These are phyloP conservation scores for Leontopithecus rosalia DNA, from an alignment of 2,797 vertebrate genomes.

Conservation along the genomic window DNA sequence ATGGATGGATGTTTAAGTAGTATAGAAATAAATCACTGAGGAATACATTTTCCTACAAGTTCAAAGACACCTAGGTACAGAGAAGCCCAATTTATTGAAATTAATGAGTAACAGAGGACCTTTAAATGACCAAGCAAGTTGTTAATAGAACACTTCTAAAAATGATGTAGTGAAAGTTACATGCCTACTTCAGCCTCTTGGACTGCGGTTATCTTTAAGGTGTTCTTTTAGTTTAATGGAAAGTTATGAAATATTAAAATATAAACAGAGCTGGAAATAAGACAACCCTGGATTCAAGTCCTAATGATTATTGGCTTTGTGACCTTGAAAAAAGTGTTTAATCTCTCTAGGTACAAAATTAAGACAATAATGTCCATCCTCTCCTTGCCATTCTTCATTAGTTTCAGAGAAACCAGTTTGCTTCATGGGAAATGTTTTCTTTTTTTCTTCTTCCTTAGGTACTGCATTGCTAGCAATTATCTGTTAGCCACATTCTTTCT, in stretches of 20 bases:
- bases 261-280: neutral
- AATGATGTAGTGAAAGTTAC: neutral
- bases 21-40: neutral
- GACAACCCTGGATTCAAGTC: neutral
- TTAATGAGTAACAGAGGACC: conserved; percentile 23
- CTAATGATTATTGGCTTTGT: neutral
- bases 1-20: neutral
- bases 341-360: neutral
- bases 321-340: neutral
- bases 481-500: neutral
- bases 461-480: neutral
- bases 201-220: neutral
- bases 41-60: neutral
- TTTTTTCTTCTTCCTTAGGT: neutral
- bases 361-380: neutral
- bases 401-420: neutral
- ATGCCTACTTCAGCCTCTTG: neutral
- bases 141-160: neutral
- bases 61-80: neutral
- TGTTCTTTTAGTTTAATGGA: neutral
- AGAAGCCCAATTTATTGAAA: conserved; percentile 36
- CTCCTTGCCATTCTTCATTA: neutral
- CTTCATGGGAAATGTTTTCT: neutral
- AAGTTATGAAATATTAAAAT: neutral
- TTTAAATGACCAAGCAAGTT: neutral